Conservation (phyloP, 1,140 invertebrate species). For the Bradynema listronoti region DNA sequence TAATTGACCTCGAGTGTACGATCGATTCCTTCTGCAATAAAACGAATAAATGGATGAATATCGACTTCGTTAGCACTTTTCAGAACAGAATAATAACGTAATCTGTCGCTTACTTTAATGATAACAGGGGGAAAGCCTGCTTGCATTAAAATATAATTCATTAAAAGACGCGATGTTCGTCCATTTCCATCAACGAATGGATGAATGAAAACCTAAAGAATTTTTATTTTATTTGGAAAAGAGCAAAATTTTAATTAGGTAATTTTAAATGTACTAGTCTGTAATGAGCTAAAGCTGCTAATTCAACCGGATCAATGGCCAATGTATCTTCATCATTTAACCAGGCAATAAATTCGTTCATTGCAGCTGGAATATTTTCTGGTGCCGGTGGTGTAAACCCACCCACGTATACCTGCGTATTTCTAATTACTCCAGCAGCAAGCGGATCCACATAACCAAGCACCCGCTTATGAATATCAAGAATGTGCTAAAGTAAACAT, state of each 20-base stretch:
- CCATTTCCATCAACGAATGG: conserved; percentile 70
- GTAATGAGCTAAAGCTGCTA: conserved; percentile 87
- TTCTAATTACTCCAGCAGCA: conserved; percentile 58
- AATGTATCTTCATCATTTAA: conserved; percentile 74
- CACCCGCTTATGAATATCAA: conserved; percentile 84
- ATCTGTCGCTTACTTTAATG: conserved; percentile 79
- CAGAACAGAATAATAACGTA: conserved; percentile 71
- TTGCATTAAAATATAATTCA: conserved; percentile 95
- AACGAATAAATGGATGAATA: conserved; percentile 82
- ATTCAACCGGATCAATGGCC: conserved; percentile 77
- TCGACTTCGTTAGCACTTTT: conserved; percentile 84
- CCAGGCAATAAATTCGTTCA: conserved; percentile 83
- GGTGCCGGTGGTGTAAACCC: conserved; percentile 61
- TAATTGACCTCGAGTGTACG: conserved; percentile 45
- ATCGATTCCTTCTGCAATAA: conserved; percentile 68
- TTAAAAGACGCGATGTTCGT: conserved; percentile 80
- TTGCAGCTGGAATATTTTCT: conserved; percentile 72
- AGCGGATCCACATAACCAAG: conserved; percentile 73
- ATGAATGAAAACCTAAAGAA: conserved; percentile 47
- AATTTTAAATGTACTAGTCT: conserved; percentile 68
- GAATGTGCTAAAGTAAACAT: conserved; percentile 68
- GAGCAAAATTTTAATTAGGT: neutral
- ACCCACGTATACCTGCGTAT: conserved; percentile 44
- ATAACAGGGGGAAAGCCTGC: conserved; percentile 93
- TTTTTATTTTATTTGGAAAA: conserved; percentile 5